phyloP scores from a whole-genome alignment of 2,797 vertebrate species.

The Manis pentadactyla region DNA sequence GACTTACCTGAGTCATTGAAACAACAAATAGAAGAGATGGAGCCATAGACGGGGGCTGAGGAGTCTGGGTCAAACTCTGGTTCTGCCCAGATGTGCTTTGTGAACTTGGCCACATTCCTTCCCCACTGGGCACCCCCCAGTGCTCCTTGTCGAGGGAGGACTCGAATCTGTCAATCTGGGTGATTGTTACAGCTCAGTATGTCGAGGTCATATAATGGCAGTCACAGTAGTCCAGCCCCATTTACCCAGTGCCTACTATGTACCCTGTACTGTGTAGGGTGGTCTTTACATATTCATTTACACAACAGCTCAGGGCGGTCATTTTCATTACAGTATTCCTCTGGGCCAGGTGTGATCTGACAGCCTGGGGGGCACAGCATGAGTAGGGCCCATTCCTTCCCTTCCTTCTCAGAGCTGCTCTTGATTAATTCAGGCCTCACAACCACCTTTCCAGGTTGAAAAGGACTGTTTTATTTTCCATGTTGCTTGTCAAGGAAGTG shows the following conservation, averaged over 20 bases:
- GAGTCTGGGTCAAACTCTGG: not conserved
- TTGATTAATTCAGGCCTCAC: not conserved
- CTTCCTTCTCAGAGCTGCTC: not conserved
- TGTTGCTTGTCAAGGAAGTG: not conserved
- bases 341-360: rapidly evolving
- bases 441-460: not conserved
- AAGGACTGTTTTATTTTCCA: not conserved
- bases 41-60: too few species aligned
- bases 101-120: not conserved
- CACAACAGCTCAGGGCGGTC: rapidly evolving
- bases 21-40: not conserved
- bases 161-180: rapidly evolving
- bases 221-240: not conserved
- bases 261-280: rapidly evolving
- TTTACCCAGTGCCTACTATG: rapidly evolving
- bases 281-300: too few species aligned
- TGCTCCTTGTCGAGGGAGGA: not conserved
- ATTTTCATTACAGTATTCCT: not conserved
- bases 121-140: rapidly evolving
- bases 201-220: not conserved
- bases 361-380: rapidly evolving
- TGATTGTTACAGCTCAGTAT: rapidly evolving
- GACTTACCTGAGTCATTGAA: not conserved
- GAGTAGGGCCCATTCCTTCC: too few species aligned
- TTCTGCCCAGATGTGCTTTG: not conserved